Evolutionary conservation across 2,888 invertebrate genomes (phyloP).

Genomic region (Agrenia bidenticulata): DNA sequence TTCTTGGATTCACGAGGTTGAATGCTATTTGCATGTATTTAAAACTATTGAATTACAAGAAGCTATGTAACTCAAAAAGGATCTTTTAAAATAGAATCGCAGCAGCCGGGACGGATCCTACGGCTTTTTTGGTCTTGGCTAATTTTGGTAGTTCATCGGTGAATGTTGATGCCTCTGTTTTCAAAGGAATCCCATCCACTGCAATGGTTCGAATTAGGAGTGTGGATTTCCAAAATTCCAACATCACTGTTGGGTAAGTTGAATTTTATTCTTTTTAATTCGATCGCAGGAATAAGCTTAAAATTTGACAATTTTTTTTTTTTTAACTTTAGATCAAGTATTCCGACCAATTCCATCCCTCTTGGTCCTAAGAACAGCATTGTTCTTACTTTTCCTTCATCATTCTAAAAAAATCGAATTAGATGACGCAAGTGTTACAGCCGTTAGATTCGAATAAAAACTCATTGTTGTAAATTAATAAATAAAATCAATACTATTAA

Average conservation of each 20-base stretch:
- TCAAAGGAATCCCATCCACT: conserved; percentile 19
- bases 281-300: neutral
- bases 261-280: neutral
- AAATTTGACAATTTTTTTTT: conserved; percentile 5
- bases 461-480: too few species aligned
- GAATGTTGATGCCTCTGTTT: conserved; percentile 21
- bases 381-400: conserved; percentile 31
- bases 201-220: conserved; percentile 23
- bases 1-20: conserved; percentile 48
- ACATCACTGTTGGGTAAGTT: neutral
- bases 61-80: too few species aligned
- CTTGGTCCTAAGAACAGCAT: conserved; percentile 41
- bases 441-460: too few species aligned
- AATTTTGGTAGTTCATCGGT: conserved; percentile 20
- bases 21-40: too few species aligned
- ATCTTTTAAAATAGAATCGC: too few species aligned
- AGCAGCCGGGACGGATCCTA: too few species aligned
- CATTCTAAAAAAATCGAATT: too few species aligned
- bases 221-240: conserved; percentile 18
- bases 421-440: too few species aligned
- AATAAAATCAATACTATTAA: too few species aligned
- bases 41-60: too few species aligned
- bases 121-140: neutral
- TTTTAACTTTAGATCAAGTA: conserved; percentile 23
- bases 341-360: conserved; percentile 24